Evolutionary conservation across 2,888 invertebrate species (phyloP).

Genomic region (Enoplolaimus lenunculus): DNA sequence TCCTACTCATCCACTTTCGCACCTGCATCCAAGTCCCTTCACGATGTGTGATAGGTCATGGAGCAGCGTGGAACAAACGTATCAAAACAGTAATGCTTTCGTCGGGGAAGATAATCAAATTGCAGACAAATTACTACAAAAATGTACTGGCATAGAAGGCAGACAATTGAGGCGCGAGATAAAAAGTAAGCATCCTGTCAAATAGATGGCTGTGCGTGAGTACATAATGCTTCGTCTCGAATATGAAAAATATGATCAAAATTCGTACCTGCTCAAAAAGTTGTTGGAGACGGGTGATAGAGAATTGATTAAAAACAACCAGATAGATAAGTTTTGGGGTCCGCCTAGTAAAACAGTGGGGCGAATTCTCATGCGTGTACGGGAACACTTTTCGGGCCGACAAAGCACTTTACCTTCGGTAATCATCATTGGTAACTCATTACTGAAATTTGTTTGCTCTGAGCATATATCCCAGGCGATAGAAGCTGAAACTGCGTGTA

Average conservation of each 20-base stretch:
- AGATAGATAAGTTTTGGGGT: not conserved
- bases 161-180: not conserved
- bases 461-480: not conserved
- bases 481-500: not conserved
- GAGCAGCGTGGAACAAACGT: not conserved
- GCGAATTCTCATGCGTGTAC: not conserved
- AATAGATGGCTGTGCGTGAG: not conserved
- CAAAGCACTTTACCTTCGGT: not conserved
- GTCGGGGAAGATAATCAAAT: not conserved
- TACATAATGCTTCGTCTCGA: not conserved
- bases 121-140: not conserved
- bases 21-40: not conserved
- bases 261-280: not conserved
- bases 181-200: not conserved
- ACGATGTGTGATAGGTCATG: not conserved
- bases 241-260: not conserved
- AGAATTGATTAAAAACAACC: not conserved
- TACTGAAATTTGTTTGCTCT: not conserved
- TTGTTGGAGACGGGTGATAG: not conserved
- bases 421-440: not conserved
- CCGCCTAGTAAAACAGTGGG: not conserved
- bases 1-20: not conserved
- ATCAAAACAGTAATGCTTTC: not conserved
- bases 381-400: not conserved
- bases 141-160: not conserved